Evolutionary conservation across 2,797 vertebrate genomes (phyloP).

Genomic region (Peromyscus aztecus): DNA sequence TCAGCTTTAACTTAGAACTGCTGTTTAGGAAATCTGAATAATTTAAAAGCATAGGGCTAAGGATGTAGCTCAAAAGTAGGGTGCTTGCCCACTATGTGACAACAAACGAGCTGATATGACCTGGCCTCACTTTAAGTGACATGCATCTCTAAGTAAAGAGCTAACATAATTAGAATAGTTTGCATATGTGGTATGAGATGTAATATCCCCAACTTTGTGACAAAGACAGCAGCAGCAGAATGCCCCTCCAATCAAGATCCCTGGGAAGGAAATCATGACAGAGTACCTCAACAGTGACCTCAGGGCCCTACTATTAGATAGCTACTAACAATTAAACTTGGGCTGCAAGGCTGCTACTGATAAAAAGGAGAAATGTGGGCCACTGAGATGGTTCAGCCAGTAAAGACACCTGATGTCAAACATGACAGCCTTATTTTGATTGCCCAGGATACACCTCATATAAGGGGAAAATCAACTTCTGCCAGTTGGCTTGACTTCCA

Average conservation of each 20-base stretch:
- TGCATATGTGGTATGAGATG: rapidly evolving
- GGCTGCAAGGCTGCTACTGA: neutral
- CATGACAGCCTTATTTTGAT: neutral
- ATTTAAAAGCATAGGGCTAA: neutral
- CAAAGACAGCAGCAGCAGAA: neutral
- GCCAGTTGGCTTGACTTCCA: neutral
- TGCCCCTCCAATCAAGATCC: too few relatives aligned
- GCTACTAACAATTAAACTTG: neutral
- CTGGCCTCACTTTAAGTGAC: neutral
- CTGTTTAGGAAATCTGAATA: conserved; percentile 7
- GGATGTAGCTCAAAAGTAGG: neutral
- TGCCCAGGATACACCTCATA: neutral
- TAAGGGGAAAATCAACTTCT: neutral
- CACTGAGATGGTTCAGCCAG: neutral
- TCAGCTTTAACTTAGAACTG: conserved; percentile 80
- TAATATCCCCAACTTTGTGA: neutral
- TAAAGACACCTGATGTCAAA: neutral
- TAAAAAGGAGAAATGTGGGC: neutral
- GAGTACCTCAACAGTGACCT: neutral
- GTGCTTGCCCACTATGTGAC: neutral
- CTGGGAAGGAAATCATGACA: neutral
- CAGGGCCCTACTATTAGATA: neutral
- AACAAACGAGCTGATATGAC: neutral
- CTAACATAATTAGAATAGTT: neutral
- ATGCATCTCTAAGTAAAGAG: neutral